A percentile compares a stretch with the other conserved stretches of the same genome.
Conservation (phyloP, 2,888 invertebrate genomes). For the Phorcus lineatus region DNA sequence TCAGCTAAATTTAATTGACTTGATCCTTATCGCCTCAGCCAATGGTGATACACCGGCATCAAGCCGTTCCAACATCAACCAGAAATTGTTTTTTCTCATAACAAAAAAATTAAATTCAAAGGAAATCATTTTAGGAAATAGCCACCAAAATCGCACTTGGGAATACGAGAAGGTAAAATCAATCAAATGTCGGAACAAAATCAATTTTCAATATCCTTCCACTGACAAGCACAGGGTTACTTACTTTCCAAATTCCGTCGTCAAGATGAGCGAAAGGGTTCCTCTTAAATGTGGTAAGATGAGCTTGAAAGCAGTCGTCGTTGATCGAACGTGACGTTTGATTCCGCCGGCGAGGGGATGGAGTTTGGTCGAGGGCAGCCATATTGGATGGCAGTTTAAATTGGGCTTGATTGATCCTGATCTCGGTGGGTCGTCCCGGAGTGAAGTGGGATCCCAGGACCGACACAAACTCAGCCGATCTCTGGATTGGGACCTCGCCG, state of each 20-base stretch:
- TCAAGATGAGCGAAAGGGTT: conserved; percentile 51
- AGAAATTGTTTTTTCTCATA: conserved; percentile 6
- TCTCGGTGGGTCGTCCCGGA: conserved; percentile 31
- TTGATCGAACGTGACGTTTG: background rate
- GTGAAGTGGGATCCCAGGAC: conserved; percentile 56
- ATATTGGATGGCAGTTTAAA: conserved; percentile 62
- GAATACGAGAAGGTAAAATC: background rate
- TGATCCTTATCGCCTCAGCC: background rate
- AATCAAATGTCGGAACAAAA: conserved; percentile 5
- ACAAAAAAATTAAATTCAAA: conserved; percentile 12
- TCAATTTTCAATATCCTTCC: conserved; percentile 19
- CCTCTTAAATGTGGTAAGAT: conserved; percentile 56
- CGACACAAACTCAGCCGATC: conserved; percentile 48
- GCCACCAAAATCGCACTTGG: background rate
- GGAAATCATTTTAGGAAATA: conserved; percentile 18
- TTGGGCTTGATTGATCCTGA: conserved; percentile 50
- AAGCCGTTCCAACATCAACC: background rate
- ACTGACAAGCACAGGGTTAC: conserved; percentile 14
- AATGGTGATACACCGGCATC: background rate
- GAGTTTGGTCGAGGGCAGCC: conserved; percentile 15
- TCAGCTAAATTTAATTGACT: too few relatives aligned
- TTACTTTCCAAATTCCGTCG: conserved; percentile 43
- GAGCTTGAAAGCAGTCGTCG: conserved; percentile 55
- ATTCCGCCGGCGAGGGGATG: background rate
- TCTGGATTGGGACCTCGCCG: conserved; percentile 57